These are phyloP conservation scores for Aricia artaxerxes DNA, from an alignment of 2,888 invertebrate genomes.

Conservation along the genomic window DNA sequence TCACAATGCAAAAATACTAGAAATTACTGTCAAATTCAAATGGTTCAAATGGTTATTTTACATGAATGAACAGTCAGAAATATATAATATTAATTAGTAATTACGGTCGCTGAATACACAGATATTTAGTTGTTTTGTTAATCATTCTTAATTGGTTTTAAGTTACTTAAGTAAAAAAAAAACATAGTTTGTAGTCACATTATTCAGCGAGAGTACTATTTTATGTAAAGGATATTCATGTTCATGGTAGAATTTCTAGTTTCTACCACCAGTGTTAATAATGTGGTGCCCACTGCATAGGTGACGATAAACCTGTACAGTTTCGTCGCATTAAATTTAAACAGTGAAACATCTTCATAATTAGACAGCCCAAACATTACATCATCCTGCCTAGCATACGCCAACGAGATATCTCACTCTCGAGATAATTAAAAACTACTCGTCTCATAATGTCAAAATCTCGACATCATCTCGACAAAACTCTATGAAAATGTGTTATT, in stretches of 20 bases:
- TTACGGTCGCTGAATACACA: not conserved
- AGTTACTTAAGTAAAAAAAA: not conserved
- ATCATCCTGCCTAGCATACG: too few relatives aligned
- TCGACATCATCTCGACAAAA: too few relatives aligned
- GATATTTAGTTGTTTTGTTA: not conserved
- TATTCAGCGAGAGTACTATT: not conserved
- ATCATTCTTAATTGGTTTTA: not conserved
- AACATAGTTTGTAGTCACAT: too few relatives aligned
- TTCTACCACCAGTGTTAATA: constrained; percentile 36
- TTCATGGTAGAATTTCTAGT: not conserved
- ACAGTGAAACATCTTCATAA: not conserved
- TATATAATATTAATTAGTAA: not conserved
- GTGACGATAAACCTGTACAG: not conserved
- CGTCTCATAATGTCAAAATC: too few relatives aligned
- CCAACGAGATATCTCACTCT: too few relatives aligned
- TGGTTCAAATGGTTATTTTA: not conserved
- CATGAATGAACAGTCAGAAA: not conserved
- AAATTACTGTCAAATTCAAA: not conserved
- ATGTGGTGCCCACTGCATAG: constrained; percentile 28
- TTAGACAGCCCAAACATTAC: too few relatives aligned
- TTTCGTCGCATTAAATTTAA: not conserved
- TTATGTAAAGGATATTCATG: not conserved
- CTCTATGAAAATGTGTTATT: too few relatives aligned
- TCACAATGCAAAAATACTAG: not conserved
- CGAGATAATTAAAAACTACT: too few relatives aligned